Evolutionary conservation across 2,797 vertebrate genomes (phyloP).

Genomic region (Lepilemur ruficaudatus): DNA sequence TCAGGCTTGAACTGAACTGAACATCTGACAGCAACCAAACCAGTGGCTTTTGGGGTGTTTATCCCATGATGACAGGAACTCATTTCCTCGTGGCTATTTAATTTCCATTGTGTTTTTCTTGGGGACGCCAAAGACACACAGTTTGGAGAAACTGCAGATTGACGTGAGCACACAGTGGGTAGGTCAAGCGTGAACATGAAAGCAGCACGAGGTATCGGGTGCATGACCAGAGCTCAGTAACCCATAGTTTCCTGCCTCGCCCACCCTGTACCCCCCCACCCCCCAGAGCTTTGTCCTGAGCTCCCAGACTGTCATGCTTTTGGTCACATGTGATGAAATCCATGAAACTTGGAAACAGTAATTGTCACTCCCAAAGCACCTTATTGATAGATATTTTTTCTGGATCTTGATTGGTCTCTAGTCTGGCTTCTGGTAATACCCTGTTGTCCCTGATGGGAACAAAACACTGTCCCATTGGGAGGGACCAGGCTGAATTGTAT

Average conservation of each 20-base stretch:
- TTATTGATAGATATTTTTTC: background rate
- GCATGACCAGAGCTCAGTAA: background rate
- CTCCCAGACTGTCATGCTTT: background rate
- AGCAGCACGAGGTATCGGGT: background rate
- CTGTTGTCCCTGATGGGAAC: background rate
- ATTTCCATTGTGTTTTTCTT: background rate
- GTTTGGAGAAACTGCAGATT: background rate
- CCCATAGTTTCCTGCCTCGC: background rate
- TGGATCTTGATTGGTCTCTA: background rate
- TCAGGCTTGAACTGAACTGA: background rate
- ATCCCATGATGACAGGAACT: background rate
- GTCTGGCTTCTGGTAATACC: background rate
- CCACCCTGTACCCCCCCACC: too few relatives aligned
- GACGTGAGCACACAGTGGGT: background rate
- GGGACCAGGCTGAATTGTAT: background rate
- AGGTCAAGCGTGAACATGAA: background rate
- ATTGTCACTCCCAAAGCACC: background rate
- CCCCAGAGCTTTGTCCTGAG: background rate
- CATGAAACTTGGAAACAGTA: background rate
- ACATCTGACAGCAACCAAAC: background rate
- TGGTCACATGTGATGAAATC: background rate
- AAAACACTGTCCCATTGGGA: background rate
- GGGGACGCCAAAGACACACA: background rate
- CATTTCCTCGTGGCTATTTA: background rate
- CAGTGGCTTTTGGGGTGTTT: background rate